These are phyloP conservation scores for Barnardius zonarius DNA, from an alignment of 2,113 vertebrate genomes.

Conservation along the genomic window DNA sequence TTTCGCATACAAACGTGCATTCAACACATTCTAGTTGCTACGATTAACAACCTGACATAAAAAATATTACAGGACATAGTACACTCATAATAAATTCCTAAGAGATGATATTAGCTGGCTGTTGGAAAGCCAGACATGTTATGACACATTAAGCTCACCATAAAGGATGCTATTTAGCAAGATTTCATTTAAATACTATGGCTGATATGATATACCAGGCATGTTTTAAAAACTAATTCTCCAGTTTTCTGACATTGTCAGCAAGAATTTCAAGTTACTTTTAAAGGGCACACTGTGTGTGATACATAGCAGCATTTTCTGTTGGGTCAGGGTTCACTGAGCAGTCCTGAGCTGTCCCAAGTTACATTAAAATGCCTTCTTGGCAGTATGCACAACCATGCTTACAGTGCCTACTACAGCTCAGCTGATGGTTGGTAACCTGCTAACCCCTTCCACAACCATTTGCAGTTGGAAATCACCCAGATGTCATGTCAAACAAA, in stretches of 20 bases:
- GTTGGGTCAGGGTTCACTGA: fast-evolving
- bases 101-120: slow-evolving; percentile 42
- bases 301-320: fast-evolving
- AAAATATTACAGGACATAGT: slow-evolving; percentile 2
- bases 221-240: neutral
- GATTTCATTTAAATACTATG: neutral
- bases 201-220: neutral
- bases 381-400: neutral
- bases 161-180: neutral
- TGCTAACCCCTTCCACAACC: neutral
- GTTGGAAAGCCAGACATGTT: neutral
- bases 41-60: slow-evolving; percentile 32
- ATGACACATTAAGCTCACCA: neutral
- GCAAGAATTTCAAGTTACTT: neutral
- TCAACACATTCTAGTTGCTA: neutral
- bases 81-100: slow-evolving; percentile 44
- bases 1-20: neutral
- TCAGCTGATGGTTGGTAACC: neutral
- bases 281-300: fast-evolving
- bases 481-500: neutral
- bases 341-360: neutral
- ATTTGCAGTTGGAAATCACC: neutral
- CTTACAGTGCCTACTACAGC: neutral
- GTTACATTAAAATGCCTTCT: neutral
- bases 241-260: neutral